phyloP scores from a whole-genome alignment of 1,140 invertebrate genomes.

The Diorhabda elongata region DNA sequence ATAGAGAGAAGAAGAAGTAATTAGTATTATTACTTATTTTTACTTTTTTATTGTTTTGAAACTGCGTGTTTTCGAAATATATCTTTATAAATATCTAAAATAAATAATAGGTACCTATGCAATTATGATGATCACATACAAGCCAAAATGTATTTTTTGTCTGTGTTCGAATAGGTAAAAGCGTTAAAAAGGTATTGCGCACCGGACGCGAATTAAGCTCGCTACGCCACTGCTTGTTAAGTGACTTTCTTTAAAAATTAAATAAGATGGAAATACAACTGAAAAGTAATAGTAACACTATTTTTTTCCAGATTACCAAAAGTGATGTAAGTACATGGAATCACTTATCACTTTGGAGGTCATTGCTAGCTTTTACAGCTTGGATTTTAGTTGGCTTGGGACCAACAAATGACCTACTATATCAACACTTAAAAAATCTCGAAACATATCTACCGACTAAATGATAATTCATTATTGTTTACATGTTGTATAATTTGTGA shows the following conservation, averaged over 20 bases:
- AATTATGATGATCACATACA: background rate
- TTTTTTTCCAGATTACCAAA: conserved; percentile 37
- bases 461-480: conserved; percentile 5
- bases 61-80: conserved; percentile 2
- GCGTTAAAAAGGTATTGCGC: background rate
- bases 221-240: background rate
- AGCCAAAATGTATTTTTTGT: background rate
- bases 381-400: conserved; percentile 43
- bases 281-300: background rate
- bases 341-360: conserved; percentile 42
- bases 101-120: background rate
- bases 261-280: too few relatives aligned
- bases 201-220: background rate
- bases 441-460: conserved; percentile 35
- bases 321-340: conserved; percentile 41
- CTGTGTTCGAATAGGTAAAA: background rate
- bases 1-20: background rate
- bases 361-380: conserved; percentile 40
- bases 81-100: conserved; percentile 3
- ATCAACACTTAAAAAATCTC: conserved; percentile 39
- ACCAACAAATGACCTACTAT: conserved; percentile 40
- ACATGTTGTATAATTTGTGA: conserved; percentile 1
- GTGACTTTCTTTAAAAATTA: too few relatives aligned
- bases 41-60: conserved; percentile 1
- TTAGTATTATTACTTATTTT: background rate